These are phyloP conservation scores for Ochlodes sylvanus DNA, from an alignment of 2,888 invertebrate species.

Conservation along the genomic window DNA sequence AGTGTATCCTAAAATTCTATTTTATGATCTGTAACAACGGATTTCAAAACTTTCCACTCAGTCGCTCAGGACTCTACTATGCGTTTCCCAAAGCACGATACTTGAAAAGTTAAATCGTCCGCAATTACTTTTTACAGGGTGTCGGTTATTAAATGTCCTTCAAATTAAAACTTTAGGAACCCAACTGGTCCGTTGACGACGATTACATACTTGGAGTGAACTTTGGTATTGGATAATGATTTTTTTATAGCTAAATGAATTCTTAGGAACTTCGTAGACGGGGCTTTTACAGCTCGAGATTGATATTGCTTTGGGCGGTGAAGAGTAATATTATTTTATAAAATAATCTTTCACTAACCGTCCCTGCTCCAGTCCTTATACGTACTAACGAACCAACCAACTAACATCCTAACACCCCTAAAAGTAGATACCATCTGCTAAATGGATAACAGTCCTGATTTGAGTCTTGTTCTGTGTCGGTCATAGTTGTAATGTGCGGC, in stretches of 20 bases:
- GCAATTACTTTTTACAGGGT: slow-evolving; percentile 44
- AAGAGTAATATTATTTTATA: no score
- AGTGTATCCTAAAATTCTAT: no score
- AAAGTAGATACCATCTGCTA: no score
- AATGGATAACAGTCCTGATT: no score
- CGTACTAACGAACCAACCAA: no score
- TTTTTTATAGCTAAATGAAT: slow-evolving; percentile 4
- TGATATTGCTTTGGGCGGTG: no score
- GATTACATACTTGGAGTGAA: background rate
- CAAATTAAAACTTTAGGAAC: slow-evolving; percentile 7
- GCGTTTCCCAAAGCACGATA: slow-evolving; percentile 35
- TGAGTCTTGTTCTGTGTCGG: no score
- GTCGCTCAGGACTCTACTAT: background rate
- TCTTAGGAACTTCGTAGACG: background rate
- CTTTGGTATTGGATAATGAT: background rate
- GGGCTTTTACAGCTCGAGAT: background rate
- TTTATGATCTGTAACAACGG: background rate
- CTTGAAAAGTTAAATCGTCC: slow-evolving; percentile 43
- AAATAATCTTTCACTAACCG: no score
- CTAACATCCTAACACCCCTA: no score
- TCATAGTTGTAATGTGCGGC: no score
- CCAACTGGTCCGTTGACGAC: background rate
- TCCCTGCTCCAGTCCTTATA: no score
- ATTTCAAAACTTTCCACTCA: slow-evolving; percentile 17
- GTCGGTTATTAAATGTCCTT: slow-evolving; percentile 35